Evolutionary conservation across 2,113 vertebrate genomes (phyloP).

Genomic region (Plectropomus leopardus): DNA sequence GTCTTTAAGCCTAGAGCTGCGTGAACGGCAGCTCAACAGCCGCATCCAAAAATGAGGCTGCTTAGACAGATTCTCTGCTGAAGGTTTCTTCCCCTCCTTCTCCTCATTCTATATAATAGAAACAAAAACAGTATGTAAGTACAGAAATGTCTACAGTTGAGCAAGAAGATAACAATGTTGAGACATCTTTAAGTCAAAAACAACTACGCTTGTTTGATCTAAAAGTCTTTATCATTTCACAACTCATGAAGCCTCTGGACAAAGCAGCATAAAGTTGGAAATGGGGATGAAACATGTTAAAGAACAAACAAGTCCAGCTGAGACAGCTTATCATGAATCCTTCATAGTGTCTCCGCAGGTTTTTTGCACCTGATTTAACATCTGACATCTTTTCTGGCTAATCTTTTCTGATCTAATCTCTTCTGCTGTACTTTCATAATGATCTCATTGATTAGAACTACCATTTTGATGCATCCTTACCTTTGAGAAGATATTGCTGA

Average conservation of each 20-base stretch:
- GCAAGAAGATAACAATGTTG: background rate
- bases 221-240: too few relatives aligned
- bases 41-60: background rate
- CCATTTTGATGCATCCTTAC: background rate
- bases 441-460: background rate
- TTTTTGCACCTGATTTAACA: background rate
- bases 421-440: background rate
- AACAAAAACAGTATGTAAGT: background rate
- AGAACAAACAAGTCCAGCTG: too few relatives aligned
- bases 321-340: too few relatives aligned
- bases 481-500: background rate
- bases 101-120: background rate
- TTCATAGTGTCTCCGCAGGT: too few relatives aligned
- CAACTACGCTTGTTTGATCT: too few relatives aligned
- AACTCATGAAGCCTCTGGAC: too few relatives aligned
- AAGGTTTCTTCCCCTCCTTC: background rate
- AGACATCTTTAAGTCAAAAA: background rate
- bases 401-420: background rate
- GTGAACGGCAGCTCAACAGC: background rate
- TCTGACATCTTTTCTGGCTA: background rate
- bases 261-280: too few relatives aligned
- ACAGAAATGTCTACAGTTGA: background rate
- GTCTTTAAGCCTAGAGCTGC: background rate
- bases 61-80: background rate
- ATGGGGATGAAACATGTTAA: too few relatives aligned